These are phyloP conservation scores for Phaetusa simplex DNA, from an alignment of 2,113 vertebrate genomes.

Conservation along the genomic window DNA sequence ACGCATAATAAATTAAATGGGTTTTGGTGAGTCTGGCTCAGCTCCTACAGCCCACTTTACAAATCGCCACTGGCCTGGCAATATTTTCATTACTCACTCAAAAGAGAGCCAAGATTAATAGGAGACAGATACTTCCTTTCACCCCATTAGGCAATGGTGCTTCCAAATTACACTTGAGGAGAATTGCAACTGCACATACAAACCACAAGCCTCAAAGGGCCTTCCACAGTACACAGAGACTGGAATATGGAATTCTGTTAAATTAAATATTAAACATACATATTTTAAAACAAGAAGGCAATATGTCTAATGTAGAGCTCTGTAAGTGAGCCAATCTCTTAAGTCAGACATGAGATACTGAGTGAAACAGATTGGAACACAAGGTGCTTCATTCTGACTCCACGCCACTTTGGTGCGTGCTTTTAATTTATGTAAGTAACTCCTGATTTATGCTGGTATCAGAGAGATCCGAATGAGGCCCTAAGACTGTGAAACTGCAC, in stretches of 20 bases:
- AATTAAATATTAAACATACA: slow-evolving; percentile 33
- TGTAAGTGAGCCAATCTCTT: slow-evolving; percentile 20
- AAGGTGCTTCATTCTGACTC: neutral
- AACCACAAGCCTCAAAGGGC: slow-evolving; percentile 29
- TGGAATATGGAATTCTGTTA: slow-evolving; percentile 13
- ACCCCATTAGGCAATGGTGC: slow-evolving; percentile 30
- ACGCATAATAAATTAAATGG: neutral
- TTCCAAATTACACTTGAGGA: slow-evolving; percentile 23
- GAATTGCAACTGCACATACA: neutral
- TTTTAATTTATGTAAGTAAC: neutral
- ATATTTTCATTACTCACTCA: slow-evolving; percentile 24
- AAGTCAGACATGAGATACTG: neutral
- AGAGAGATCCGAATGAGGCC: neutral
- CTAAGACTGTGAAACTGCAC: neutral
- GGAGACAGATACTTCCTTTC: slow-evolving; percentile 16
- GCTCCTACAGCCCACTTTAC: slow-evolving; percentile 10
- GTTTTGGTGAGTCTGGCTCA: neutral
- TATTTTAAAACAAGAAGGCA: slow-evolving; percentile 40
- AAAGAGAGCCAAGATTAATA: slow-evolving; percentile 43
- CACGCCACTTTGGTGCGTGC: neutral
- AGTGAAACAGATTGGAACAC: neutral
- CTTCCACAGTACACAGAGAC: neutral
- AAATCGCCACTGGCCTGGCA: slow-evolving; percentile 22
- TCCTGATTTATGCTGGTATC: neutral
- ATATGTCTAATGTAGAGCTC: slow-evolving; percentile 32